Conservation (phyloP, 2,113 vertebrate species). For the Gopherus evgoodei region DNA sequence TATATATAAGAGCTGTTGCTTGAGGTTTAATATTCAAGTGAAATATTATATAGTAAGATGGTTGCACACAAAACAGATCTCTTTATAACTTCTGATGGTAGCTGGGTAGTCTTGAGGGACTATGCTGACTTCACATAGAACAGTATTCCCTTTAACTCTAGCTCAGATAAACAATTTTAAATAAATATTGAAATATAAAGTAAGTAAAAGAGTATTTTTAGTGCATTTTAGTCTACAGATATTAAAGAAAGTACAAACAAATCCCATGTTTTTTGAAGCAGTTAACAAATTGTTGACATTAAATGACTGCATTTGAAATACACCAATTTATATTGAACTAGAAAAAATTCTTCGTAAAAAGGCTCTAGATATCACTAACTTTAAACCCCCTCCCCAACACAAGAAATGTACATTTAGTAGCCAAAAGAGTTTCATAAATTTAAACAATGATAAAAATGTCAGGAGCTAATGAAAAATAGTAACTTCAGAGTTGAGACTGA, state of each 20-base stretch:
- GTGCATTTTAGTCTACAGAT: neutral
- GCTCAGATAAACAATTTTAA: conserved; percentile 3
- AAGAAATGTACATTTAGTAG: neutral
- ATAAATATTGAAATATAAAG: conserved; percentile 29
- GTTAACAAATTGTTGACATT: neutral
- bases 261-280: neutral
- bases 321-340: neutral
- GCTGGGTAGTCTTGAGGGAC: neutral
- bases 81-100: neutral
- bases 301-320: neutral
- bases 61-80: neutral
- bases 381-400: too few species aligned
- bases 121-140: neutral
- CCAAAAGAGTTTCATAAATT: neutral
- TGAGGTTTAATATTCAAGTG: neutral
- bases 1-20: neutral
- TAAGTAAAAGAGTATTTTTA: conserved; percentile 22
- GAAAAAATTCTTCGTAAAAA: neutral
- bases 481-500: too few species aligned
- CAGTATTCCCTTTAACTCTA: conserved; percentile 17
- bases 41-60: neutral
- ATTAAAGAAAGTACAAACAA: neutral
- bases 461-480: neutral
- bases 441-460: neutral
- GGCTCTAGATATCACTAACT: neutral